Base-by-base conservation (phyloP, 2,888 invertebrate genomes). In the Caenorhabditis angaria region DNA sequence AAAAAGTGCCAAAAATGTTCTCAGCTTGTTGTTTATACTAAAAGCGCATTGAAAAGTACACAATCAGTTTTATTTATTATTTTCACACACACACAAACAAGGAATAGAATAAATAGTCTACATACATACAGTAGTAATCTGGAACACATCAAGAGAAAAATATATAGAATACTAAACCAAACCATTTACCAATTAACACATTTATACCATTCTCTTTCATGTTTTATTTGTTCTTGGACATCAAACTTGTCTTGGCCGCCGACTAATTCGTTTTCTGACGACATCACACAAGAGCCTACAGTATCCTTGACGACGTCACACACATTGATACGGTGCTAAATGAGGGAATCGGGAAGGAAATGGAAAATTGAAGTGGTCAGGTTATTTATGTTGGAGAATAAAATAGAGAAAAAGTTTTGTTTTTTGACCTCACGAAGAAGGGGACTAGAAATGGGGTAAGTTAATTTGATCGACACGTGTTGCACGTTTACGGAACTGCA, bases 231-330 rank as follows among this genome's bases (percentile, higher is more conserved):
- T 24, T 24, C 22, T 51, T 51, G 25, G 51, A 18, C 24, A 24
- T 51, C 24, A 22, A 51, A 51, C 51, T 51, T 51, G 22, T 51
- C 51, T 51, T 24, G 22, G n/a, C n/a, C n/a, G n/a, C n/a, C 51
- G 22, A 24, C 25, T 51, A 24, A 24, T 51, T 51, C 25, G 10
- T 51, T 51, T 51, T 35, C 14, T 35, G 35, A 6, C 6, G 12
- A 22, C 22, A n/a, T 51, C 51, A 51, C 22, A n/a, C n/a, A 51
- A 22, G 2, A 51, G 6, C 24, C 6, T 51, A 8, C 25, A 22
- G 51, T 51, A 41, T 41, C 3, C 6, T 12, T 12, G 5, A 18
- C 10, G 10, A 41, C 41, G 41, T 41, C 41, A 41, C 41, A 10
- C 3, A 18, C 10, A 41, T 3, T 3, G 18, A 6, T 12, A 24